Evolutionary conservation across 2,113 vertebrate genomes (phyloP).

Genomic region (Rhinopomastus cyanomelas): DNA sequence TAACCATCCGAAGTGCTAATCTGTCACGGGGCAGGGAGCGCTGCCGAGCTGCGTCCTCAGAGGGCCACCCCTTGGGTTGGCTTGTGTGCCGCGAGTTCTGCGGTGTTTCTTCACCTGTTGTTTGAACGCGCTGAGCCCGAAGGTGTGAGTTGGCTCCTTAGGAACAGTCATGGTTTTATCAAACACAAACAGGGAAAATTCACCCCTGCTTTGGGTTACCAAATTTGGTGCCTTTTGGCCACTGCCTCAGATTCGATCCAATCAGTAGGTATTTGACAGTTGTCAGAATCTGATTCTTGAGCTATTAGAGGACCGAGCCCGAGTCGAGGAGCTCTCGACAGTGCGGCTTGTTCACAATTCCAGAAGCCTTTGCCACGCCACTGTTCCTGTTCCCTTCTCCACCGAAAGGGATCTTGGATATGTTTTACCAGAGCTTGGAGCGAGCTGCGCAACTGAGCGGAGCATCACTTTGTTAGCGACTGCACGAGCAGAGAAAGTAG

Average conservation of each 20-base stretch:
- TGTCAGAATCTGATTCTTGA: neutral
- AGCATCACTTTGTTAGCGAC: neutral
- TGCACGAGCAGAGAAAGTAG: neutral
- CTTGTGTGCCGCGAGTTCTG: neutral
- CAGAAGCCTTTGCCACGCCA: neutral
- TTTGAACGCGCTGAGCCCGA: neutral
- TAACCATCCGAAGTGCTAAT: too few species aligned
- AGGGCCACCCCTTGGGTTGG: conserved; percentile 29
- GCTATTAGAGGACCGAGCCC: neutral
- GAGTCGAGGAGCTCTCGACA: neutral
- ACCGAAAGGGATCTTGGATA: neutral
- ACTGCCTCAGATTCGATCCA: neutral
- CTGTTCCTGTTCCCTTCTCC: neutral
- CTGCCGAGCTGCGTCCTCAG: conserved; percentile 57
- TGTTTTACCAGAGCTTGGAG: neutral
- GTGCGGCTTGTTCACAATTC: neutral
- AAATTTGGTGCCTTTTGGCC: neutral
- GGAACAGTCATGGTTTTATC: neutral
- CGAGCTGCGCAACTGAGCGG: neutral
- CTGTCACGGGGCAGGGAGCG: conserved; percentile 51
- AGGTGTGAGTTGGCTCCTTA: conserved; percentile 11
- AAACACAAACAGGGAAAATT: neutral
- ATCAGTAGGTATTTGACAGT: neutral
- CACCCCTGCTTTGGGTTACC: neutral
- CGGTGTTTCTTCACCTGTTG: conserved; percentile 3